These are phyloP conservation scores for Leptoclinus maculatus DNA, from an alignment of 2,797 vertebrate genomes.

Conservation along the genomic window DNA sequence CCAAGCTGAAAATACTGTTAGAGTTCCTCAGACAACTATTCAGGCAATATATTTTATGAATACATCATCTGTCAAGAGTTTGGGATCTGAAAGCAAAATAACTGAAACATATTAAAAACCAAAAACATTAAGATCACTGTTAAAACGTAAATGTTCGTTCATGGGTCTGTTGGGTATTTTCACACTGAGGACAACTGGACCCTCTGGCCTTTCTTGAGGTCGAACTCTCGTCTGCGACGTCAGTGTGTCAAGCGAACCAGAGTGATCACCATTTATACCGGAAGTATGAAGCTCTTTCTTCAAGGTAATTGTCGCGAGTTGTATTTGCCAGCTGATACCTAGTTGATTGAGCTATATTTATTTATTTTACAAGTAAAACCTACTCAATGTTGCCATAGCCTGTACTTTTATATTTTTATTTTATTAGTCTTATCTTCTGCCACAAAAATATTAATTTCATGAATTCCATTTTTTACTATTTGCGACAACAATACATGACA, in stretches of 20 bases:
- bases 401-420: neutral
- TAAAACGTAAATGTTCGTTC: neutral
- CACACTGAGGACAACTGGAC: constrained; percentile 58
- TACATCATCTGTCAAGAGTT: neutral
- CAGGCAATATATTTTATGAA: neutral
- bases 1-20: neutral
- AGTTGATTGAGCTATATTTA: neutral
- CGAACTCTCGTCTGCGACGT: constrained; percentile 7
- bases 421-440: neutral
- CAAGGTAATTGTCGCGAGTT: constrained; percentile 27
- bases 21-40: neutral
- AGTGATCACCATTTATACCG: constrained; percentile 8
- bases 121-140: neutral
- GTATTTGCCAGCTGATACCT: neutral
- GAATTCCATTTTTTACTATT: neutral
- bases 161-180: constrained; percentile 63
- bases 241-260: neutral
- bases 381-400: neutral
- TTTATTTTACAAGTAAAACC: neutral
- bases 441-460: neutral
- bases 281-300: neutral
- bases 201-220: neutral
- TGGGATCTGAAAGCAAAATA: neutral
- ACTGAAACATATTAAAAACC: neutral
- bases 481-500: neutral